Percentiles rank a stretch among this genome's conserved stretches.
phyloP scores from a whole-genome alignment of 2,797 vertebrate species.

The Pyrocephalus nanus region DNA sequence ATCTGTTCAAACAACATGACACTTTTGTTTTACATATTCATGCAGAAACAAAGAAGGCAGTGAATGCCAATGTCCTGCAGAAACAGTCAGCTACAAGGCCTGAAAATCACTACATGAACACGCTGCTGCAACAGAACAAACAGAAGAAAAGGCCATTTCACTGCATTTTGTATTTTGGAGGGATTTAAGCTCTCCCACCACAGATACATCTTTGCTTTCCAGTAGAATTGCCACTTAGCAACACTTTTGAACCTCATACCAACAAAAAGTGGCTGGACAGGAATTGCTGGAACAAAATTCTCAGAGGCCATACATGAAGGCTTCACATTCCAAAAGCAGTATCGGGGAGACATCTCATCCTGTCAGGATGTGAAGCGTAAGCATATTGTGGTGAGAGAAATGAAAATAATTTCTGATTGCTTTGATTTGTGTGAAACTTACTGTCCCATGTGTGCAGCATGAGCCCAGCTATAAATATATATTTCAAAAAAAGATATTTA shows the following conservation, averaged over 20 bases:
- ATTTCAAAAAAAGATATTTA: background rate
- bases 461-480: background rate
- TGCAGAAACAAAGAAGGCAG: background rate
- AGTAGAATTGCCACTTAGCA: background rate
- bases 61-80: conserved; percentile 12
- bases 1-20: conserved; percentile 25
- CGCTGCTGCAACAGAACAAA: conserved; percentile 6
- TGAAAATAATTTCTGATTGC: background rate
- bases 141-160: conserved; percentile 46
- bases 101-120: conserved; percentile 41
- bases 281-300: background rate
- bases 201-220: conserved; percentile 23
- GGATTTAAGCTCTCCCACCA: conserved; percentile 9
- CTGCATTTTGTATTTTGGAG: conserved; percentile 19
- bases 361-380: background rate
- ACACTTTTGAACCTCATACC: background rate
- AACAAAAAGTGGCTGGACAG: background rate
- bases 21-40: conserved; percentile 22
- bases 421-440: background rate
- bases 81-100: conserved; percentile 13
- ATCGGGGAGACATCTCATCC: background rate
- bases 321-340: background rate
- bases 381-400: background rate
- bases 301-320: background rate
- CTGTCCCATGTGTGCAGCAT: background rate